phyloP scores from a whole-genome alignment of 2,113 vertebrate species.

The Lagopus leucura region DNA sequence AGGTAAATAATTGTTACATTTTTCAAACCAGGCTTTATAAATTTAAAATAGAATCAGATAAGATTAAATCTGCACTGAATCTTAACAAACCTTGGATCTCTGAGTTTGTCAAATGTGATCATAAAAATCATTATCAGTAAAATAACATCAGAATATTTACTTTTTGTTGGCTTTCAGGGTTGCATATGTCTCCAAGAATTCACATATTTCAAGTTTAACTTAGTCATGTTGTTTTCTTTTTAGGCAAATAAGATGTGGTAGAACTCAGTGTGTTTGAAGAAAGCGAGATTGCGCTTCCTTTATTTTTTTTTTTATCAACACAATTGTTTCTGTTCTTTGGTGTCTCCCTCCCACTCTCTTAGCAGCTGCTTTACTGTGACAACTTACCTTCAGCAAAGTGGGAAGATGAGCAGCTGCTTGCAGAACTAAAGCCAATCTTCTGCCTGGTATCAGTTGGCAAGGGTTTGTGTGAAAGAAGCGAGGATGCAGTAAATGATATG shows the following conservation, averaged over 20 bases:
- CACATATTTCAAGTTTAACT: conserved; percentile 13
- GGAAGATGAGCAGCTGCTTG: conserved; percentile 62
- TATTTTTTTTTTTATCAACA: conserved; percentile 17
- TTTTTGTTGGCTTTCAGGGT: background rate
- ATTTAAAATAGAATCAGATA: conserved; percentile 34
- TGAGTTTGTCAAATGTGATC: conserved; percentile 26
- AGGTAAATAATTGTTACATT: background rate
- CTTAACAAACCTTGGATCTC: conserved; percentile 1
- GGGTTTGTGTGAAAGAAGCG: conserved; percentile 51
- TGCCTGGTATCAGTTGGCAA: conserved; percentile 64
- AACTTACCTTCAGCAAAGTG: conserved; percentile 70
- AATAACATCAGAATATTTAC: background rate
- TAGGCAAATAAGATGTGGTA: conserved; percentile 1
- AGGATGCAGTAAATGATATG: conserved; percentile 55
- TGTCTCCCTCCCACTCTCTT: conserved; percentile 52
- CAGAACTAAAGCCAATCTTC: conserved; percentile 62
- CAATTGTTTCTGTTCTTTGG: conserved; percentile 43
- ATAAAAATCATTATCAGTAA: background rate
- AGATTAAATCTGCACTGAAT: conserved; percentile 35
- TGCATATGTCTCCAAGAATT: background rate
- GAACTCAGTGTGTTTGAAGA: conserved; percentile 5
- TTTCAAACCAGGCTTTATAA: background rate
- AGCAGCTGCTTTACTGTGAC: conserved; percentile 64
- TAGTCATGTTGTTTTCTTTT: background rate
- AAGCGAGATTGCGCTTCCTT: conserved; percentile 10